Conservation (phyloP, 2,888 invertebrate genomes). For the Theretra japonica region DNA sequence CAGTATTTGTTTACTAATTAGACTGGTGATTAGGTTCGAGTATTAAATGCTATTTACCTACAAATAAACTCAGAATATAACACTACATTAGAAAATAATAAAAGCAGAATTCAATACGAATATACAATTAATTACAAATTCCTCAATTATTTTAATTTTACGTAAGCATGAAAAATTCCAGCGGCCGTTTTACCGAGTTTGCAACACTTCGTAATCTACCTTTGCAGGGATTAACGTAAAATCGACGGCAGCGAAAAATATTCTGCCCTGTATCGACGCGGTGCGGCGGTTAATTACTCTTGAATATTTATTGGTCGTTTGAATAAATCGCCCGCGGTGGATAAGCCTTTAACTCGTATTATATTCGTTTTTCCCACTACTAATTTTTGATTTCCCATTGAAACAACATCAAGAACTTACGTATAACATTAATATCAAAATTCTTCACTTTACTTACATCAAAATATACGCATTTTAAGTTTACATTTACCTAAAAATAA, state of each 20-base stretch:
- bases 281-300: constrained; percentile 78
- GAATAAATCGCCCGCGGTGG: constrained; percentile 78
- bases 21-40: too few species aligned
- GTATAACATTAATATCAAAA: too few species aligned
- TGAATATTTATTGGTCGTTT: constrained; percentile 84
- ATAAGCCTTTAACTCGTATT: constrained; percentile 77
- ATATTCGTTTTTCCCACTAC: constrained; percentile 67
- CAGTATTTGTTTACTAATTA: too few species aligned
- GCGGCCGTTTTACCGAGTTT: constrained; percentile 62
- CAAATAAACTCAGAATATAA: too few species aligned
- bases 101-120: not conserved
- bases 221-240: constrained; percentile 74
- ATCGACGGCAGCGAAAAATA: constrained; percentile 76
- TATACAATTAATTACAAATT: not conserved
- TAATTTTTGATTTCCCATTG: constrained; percentile 57
- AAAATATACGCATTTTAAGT: too few species aligned
- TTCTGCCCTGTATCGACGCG: constrained; percentile 68
- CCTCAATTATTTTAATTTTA: constrained; percentile 45
- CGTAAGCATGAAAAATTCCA: constrained; percentile 57
- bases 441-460: too few species aligned
- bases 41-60: too few species aligned
- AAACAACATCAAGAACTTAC: constrained; percentile 34
- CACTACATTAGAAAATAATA: not conserved
- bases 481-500: not conserved
- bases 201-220: constrained; percentile 75